Percentiles rank a stretch among this genome's conserved stretches.
These are phyloP conservation scores for Pseudochirops cupreus DNA, from an alignment of 2,797 vertebrate genomes.

Conservation along the genomic window DNA sequence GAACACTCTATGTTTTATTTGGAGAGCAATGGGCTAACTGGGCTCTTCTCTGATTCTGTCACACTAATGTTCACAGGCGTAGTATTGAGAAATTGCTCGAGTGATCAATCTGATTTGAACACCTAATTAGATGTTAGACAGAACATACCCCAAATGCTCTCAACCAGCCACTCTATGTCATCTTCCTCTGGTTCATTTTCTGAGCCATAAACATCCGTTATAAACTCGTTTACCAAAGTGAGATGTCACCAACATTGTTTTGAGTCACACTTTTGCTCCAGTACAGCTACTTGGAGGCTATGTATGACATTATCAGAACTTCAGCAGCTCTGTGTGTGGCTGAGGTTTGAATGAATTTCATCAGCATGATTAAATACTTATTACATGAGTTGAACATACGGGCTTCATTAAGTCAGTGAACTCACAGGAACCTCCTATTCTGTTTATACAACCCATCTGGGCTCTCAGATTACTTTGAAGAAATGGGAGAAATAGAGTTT, in stretches of 20 bases:
- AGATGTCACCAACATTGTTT: conserved; percentile 40
- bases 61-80: neutral
- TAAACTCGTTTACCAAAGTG: conserved; percentile 38
- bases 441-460: conserved; percentile 87
- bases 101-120: neutral
- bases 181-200: conserved; percentile 1
- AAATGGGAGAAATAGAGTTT: conserved; percentile 81
- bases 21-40: neutral
- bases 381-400: conserved; percentile 86
- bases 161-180: neutral
- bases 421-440: conserved; percentile 84
- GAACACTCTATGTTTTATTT: conserved; percentile 20
- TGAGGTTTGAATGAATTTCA: conserved; percentile 84
- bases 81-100: neutral
- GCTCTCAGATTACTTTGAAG: conserved; percentile 81
- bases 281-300: neutral
- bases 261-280: conserved; percentile 26
- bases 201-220: neutral
- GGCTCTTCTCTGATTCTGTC: neutral
- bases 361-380: conserved; percentile 87
- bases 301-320: conserved; percentile 60
- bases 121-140: neutral
- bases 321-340: conserved; percentile 81
- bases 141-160: neutral
- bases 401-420: conserved; percentile 85